Percentiles rank a stretch among this genome's conserved stretches.
Evolutionary conservation across 2,888 invertebrate species (phyloP).

Genomic region (Malthinus seriepunctatus): DNA sequence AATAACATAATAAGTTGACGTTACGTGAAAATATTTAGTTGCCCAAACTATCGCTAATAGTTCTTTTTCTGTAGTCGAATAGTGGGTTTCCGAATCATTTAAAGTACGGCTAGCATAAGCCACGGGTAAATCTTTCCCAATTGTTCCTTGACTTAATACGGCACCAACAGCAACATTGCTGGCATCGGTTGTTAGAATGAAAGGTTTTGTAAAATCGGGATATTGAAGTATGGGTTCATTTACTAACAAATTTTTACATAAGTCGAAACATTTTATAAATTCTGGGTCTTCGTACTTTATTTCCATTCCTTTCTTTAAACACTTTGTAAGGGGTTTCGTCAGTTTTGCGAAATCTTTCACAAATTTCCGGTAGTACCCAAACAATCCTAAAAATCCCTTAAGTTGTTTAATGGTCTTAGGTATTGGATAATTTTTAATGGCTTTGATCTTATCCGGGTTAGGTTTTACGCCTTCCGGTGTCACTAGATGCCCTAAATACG

Average conservation of each 20-base stretch:
- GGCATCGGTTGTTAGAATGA: conserved; percentile 36
- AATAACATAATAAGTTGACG: too few relatives aligned
- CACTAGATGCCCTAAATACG: conserved; percentile 28
- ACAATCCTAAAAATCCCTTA: conserved; percentile 5
- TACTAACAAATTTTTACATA: conserved; percentile 25
- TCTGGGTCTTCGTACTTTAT: conserved; percentile 8
- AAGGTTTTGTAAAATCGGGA: conserved; percentile 35
- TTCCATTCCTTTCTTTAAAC: conserved; percentile 29
- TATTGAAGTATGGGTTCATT: conserved; percentile 33
- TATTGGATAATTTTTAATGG: conserved; percentile 27
- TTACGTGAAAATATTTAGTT: conserved; percentile 30
- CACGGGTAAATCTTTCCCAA: conserved; percentile 32
- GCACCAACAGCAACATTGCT: conserved; percentile 31
- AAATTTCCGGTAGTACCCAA: conserved; percentile 1
- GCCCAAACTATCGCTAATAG: conserved; percentile 32
- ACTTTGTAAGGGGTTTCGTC: conserved; percentile 24
- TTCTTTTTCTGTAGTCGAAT: conserved; percentile 35
- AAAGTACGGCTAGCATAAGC: conserved; percentile 29
- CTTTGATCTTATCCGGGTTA: conserved; percentile 30
- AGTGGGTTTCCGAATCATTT: conserved; percentile 21
- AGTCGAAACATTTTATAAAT: conserved; percentile 29
- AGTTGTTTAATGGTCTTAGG: conserved; percentile 27
- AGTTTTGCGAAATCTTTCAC: neutral
- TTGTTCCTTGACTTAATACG: conserved; percentile 33
- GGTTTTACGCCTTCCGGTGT: conserved; percentile 30